Base-by-base conservation (phyloP, 1,140 invertebrate species). In the Ooceraea biroi region DNA sequence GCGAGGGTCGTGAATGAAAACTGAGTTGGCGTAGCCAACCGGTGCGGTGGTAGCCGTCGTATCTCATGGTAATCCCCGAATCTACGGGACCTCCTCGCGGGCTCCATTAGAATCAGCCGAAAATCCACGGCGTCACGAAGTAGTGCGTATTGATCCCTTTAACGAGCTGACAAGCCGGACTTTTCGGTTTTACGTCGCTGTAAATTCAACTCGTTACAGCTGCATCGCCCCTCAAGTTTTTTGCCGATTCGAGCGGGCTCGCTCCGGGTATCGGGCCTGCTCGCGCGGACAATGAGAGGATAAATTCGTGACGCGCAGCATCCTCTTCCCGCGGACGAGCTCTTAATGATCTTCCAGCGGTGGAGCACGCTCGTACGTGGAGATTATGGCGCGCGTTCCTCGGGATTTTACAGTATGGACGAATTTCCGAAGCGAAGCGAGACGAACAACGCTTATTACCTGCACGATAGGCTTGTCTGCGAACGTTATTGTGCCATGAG, bases 401-500 rank as follows among this genome's bases (percentile, higher is more conserved):
- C 63, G 76, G 25, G 36, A 19, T 71, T 80, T 80, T 80, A 22
- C 76, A 80, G n/a, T 71, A 71, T 65, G 76, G 44, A 80, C 76
- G 76, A 85, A 88, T 88, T 88, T 88, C 52, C 72, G 77, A 73
- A 66, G 66, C 55, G 77, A 73, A 88, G 69, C 87, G 72, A 85
- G 83, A 83, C 83, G 85, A 82, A 82, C 61, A 74, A 58, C 71
- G 72, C 66, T 86, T 72, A 88, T 88, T 88, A 88, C 78, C 87
- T 63, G 86, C 87, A 88, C 87, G 87, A 88, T 88, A 88, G 73
- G 83, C 57, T 60, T 30, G 69, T 76, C 57, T 60, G 46, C 46
- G 50, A 57, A 60, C 41, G 50, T 82, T 84, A 73, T 69, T 83
- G 83, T 61, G 57, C n/a, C 66, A 88, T 78, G 86, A 85, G 83